Conservation (phyloP, 2,888 invertebrate species). For the Plutella xylostella region DNA sequence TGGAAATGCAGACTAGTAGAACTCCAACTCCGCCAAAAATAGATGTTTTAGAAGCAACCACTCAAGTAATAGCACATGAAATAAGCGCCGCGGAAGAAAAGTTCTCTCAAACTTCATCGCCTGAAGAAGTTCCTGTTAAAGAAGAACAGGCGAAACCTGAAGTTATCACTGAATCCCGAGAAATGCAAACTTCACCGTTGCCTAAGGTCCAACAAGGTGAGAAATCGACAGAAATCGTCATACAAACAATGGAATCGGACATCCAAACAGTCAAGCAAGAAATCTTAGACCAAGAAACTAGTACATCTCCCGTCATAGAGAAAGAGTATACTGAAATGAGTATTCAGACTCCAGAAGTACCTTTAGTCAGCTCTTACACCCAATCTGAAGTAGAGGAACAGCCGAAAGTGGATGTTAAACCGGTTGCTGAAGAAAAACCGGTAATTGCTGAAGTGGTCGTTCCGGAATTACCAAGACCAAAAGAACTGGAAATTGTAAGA, state of each 20-base stretch:
- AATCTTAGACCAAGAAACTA: conserved; percentile 45
- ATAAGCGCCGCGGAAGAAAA: conserved; percentile 49
- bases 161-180: conserved; percentile 53
- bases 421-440: conserved; percentile 13
- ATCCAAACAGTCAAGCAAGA: conserved; percentile 47
- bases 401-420: conserved; percentile 20
- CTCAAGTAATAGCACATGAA: conserved; percentile 62
- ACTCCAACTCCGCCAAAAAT: conserved; percentile 42
- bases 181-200: conserved; percentile 68
- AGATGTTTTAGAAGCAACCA: conserved; percentile 60
- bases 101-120: conserved; percentile 60
- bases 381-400: conserved; percentile 52
- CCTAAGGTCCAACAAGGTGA: conserved; percentile 38
- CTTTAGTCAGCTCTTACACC: conserved; percentile 41
- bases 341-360: conserved; percentile 49
- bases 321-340: conserved; percentile 40
- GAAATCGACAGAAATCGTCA: conserved; percentile 45
- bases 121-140: conserved; percentile 29
- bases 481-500: conserved; percentile 21
- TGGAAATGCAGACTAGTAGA: conserved; percentile 54
- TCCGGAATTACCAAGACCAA: conserved; percentile 36
- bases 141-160: conserved; percentile 36
- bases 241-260: conserved; percentile 48
- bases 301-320: conserved; percentile 41
- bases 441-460: conserved; percentile 26